Percentiles rank a stretch among this genome's conserved stretches.
Conservation (phyloP, 2,888 invertebrate species). For the Ferrisia virgata region DNA sequence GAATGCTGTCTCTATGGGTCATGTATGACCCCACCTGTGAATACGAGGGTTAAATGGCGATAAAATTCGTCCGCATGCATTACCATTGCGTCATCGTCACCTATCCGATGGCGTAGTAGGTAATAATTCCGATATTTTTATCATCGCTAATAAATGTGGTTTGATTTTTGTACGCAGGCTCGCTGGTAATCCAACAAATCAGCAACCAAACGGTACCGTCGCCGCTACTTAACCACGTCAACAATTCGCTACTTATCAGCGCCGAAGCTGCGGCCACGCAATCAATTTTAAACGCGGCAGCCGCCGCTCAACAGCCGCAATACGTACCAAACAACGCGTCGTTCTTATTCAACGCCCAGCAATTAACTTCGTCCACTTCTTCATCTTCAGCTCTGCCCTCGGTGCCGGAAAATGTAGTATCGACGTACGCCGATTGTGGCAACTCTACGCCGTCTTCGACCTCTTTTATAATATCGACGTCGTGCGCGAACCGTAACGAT, state of each 20-base stretch:
- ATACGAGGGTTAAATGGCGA: too few species aligned
- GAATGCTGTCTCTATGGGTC: too few species aligned
- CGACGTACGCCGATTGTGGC: background rate
- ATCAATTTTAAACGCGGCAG: slow-evolving; percentile 18
- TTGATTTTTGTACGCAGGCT: too few species aligned
- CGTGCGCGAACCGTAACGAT: background rate
- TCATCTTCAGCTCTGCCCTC: background rate
- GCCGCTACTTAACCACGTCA: slow-evolving; percentile 25
- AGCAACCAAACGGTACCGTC: slow-evolving; percentile 1
- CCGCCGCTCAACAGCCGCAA: background rate
- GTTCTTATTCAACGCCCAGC: slow-evolving; percentile 36
- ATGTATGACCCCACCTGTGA: too few species aligned
- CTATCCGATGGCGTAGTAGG: too few species aligned
- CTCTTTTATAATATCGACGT: background rate
- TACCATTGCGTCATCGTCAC: too few species aligned
- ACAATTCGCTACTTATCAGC: slow-evolving; percentile 36
- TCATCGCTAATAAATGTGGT: too few species aligned
- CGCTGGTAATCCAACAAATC: slow-evolving; percentile 41
- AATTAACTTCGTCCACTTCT: slow-evolving; percentile 1
- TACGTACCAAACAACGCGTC: slow-evolving; percentile 32
- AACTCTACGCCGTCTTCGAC: background rate
- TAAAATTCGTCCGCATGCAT: too few species aligned
- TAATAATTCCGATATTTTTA: too few species aligned
- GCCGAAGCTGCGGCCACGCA: slow-evolving; percentile 39
- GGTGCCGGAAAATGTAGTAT: background rate